Conservation (phyloP, 2,888 invertebrate genomes). For the Noctua comes region DNA sequence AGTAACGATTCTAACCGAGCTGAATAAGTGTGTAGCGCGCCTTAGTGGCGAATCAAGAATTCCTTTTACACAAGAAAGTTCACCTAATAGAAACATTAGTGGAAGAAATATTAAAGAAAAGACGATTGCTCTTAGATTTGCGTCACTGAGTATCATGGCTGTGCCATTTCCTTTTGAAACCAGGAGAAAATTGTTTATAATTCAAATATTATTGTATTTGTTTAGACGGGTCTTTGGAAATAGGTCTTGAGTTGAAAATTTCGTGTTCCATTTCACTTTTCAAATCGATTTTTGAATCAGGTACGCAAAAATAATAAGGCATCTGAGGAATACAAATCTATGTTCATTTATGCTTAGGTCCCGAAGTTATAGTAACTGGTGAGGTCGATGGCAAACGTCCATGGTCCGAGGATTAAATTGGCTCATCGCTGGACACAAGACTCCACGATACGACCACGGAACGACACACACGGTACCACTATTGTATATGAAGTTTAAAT, state of each 20-base stretch:
- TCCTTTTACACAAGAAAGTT: conserved; percentile 34
- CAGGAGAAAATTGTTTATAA: conserved; percentile 18
- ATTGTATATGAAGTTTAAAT: too few species aligned
- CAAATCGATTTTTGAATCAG: neutral
- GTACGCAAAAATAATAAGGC: neutral
- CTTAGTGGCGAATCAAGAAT: conserved; percentile 39
- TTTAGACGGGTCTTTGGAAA: neutral
- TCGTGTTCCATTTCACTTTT: conserved; percentile 11
- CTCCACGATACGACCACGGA: neutral
- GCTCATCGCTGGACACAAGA: neutral
- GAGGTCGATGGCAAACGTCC: neutral
- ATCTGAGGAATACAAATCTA: neutral
- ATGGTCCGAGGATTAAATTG: neutral
- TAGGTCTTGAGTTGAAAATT: neutral
- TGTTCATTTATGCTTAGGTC: neutral
- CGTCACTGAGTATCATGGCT: neutral
- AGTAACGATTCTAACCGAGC: neutral
- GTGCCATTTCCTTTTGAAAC: neutral
- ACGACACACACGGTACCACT: too few species aligned
- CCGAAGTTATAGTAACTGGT: neutral
- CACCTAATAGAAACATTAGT: conserved; percentile 34
- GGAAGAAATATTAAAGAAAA: conserved; percentile 32
- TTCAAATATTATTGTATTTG: conserved; percentile 20
- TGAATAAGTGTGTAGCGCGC: neutral
- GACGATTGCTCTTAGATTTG: neutral